These are phyloP conservation scores for Procapra przewalskii DNA, from an alignment of 2,113 vertebrate genomes.

Conservation along the genomic window DNA sequence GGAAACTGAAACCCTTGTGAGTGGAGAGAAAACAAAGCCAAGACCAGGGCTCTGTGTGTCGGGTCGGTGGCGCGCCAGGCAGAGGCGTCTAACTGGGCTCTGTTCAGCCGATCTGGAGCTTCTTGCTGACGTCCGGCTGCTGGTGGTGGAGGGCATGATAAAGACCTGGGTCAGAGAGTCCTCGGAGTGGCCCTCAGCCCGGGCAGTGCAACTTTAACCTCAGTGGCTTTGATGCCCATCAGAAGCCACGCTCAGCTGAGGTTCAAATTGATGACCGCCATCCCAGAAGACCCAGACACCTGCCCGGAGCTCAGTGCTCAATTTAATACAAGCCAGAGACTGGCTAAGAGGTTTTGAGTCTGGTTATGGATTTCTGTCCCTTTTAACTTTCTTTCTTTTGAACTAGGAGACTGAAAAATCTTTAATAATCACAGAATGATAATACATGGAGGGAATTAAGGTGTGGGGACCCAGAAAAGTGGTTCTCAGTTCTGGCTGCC, in stretches of 20 bases:
- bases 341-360: not conserved
- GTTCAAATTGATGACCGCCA: not conserved
- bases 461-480: not conserved
- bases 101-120: not conserved
- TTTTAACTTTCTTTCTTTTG: not conserved
- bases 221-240: not conserved
- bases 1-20: not conserved
- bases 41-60: not conserved
- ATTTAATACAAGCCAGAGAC: not conserved
- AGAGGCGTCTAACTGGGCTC: slow-evolving; percentile 5
- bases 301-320: not conserved
- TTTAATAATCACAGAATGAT: not conserved
- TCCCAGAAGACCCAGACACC: not conserved
- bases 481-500: not conserved
- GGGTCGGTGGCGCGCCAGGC: not conserved
- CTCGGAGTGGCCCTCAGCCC: not conserved
- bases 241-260: not conserved
- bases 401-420: not conserved
- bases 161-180: not conserved
- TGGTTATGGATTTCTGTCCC: no score
- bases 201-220: not conserved
- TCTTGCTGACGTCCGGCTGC: not conserved
- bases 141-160: accelerated
- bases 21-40: not conserved
- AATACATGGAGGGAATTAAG: not conserved